These are phyloP conservation scores for Camelus bactrianus DNA, from an alignment of 2,113 vertebrate species.

Conservation along the genomic window DNA sequence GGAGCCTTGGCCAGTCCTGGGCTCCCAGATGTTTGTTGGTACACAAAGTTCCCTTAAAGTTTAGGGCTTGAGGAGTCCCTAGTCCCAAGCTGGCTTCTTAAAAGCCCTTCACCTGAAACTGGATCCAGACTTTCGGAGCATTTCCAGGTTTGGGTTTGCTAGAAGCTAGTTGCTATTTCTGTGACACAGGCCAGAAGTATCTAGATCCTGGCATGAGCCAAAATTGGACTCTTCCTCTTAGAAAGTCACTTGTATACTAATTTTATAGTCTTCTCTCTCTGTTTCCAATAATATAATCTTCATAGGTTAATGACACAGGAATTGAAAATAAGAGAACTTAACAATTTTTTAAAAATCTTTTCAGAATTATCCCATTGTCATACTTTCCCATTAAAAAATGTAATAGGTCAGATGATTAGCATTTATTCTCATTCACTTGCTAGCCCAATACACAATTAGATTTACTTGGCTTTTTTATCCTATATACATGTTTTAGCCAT, in stretches of 20 bases:
- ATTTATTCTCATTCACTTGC: conserved; percentile 33
- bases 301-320: neutral
- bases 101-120: conserved; percentile 7
- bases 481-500: neutral
- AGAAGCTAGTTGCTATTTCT: conserved; percentile 27
- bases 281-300: neutral
- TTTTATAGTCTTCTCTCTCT: neutral
- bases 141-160: conserved; percentile 9
- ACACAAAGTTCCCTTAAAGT: conserved; percentile 1
- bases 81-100: neutral
- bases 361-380: neutral
- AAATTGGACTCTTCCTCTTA: neutral
- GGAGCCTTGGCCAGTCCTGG: neutral
- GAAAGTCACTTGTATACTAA: conserved; percentile 39
- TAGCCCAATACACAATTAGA: neutral
- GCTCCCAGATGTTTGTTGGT: neutral
- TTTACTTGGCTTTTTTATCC: conserved; percentile 39
- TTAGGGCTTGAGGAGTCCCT: neutral
- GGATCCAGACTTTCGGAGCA: conserved; percentile 26
- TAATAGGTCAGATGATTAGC: neutral
- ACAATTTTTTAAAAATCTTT: neutral
- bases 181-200: neutral
- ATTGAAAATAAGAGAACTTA: conserved; percentile 24
- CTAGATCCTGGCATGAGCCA: neutral
- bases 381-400: neutral